Percentiles rank a stretch among this genome's conserved stretches.
Evolutionary conservation across 2,113 vertebrate species (phyloP).

Genomic region (Microcebus griseorufus): DNA sequence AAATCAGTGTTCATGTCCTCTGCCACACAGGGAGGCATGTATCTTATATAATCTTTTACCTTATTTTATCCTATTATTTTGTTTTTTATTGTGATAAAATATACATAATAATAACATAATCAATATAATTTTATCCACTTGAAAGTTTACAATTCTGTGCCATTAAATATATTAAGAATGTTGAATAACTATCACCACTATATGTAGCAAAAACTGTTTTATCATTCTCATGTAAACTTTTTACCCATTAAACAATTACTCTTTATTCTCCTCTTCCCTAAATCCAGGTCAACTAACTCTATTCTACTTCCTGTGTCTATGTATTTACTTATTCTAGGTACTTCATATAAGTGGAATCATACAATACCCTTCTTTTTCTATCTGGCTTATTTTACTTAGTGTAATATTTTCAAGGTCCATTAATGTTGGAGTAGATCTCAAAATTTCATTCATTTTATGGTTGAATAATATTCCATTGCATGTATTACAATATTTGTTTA

Average conservation of each 20-base stretch:
- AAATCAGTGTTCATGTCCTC: not conserved
- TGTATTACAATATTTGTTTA: not conserved
- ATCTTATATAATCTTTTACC: not conserved
- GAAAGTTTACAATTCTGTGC: not conserved
- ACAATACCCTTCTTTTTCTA: not conserved
- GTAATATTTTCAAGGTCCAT: not conserved
- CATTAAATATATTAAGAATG: not conserved
- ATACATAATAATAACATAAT: not conserved
- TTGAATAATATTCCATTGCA: not conserved
- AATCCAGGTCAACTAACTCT: not conserved
- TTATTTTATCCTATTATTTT: not conserved
- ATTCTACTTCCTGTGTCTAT: not conserved
- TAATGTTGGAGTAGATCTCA: not conserved
- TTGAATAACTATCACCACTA: not conserved
- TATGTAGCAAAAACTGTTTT: too few species aligned
- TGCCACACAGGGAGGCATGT: not conserved
- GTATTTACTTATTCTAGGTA: not conserved
- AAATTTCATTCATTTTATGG: not conserved
- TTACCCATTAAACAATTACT: not conserved
- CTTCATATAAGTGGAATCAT: not conserved
- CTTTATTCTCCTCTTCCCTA: not conserved
- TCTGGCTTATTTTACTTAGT: not conserved
- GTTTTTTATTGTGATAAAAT: not conserved
- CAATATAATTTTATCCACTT: not conserved
- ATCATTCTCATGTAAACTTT: not conserved